Evolutionary conservation across 1,140 invertebrate species (phyloP).

Genomic region (Belonocnema kinseyi): DNA sequence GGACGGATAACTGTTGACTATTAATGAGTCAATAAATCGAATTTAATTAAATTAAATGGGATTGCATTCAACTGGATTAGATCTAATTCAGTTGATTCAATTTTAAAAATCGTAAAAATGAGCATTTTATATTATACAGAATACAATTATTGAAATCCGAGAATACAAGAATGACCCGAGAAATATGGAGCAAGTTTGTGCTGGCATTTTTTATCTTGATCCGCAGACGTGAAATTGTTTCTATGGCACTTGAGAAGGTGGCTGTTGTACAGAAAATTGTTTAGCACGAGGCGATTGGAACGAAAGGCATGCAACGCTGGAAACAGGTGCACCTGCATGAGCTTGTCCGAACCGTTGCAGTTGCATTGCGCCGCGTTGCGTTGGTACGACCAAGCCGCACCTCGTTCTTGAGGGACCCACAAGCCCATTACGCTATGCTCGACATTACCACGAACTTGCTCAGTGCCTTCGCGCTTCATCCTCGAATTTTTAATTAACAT

Average conservation of each 20-base stretch:
- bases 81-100: too few relatives aligned
- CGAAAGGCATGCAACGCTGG: slow-evolving; percentile 35
- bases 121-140: too few relatives aligned
- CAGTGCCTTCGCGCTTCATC: slow-evolving; percentile 38
- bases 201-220: not conserved
- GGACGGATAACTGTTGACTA: too few relatives aligned
- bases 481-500: slow-evolving; percentile 61
- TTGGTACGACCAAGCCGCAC: not conserved
- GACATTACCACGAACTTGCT: slow-evolving; percentile 40
- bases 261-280: not conserved
- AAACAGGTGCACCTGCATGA: slow-evolving; percentile 46
- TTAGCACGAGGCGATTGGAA: not conserved
- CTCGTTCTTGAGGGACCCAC: slow-evolving; percentile 30
- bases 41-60: too few relatives aligned
- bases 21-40: too few relatives aligned
- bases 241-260: not conserved
- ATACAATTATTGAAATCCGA: too few relatives aligned
- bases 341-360: not conserved
- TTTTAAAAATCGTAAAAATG: too few relatives aligned
- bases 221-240: not conserved
- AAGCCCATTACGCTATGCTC: slow-evolving; percentile 47
- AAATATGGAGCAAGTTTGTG: too few relatives aligned
- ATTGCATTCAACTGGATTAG: too few relatives aligned
- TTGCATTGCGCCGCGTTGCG: not conserved
- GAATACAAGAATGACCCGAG: too few relatives aligned